Percentiles rank a stretch among this genome's conserved stretches.
These are phyloP conservation scores for Portunus trituberculatus DNA, from an alignment of 1,140 invertebrate species.

Conservation along the genomic window DNA sequence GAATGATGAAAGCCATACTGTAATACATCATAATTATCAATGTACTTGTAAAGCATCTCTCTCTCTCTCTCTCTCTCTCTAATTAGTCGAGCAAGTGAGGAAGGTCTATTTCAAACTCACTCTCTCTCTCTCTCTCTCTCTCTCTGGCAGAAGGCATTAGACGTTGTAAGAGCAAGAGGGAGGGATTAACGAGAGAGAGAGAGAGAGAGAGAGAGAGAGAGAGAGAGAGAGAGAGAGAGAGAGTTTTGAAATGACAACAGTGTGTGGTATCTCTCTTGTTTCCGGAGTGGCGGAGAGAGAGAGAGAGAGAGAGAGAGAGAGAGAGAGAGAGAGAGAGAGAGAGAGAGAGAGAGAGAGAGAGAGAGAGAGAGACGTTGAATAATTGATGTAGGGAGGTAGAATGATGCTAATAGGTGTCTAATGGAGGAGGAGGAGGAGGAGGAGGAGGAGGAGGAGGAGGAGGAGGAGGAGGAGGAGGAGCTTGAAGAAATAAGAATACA, in stretches of 20 bases:
- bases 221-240: constrained; percentile 17
- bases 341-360: background rate
- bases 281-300: too few species aligned
- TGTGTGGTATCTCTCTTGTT: too few species aligned
- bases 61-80: background rate
- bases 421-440: background rate
- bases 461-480: background rate
- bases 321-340: too few species aligned
- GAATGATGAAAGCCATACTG: too few species aligned
- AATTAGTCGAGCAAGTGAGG: background rate
- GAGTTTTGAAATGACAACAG: too few species aligned
- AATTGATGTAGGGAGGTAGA: background rate
- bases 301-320: too few species aligned
- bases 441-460: background rate
- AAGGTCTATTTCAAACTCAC: background rate
- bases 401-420: background rate
- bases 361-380: background rate
- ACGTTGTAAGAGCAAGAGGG: background rate
- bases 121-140: constrained; percentile 20
- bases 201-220: background rate
- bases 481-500: background rate
- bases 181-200: background rate
- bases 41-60: too few species aligned
- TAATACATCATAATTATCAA: too few species aligned
- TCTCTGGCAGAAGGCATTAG: background rate